These are phyloP conservation scores for Cremastinae sp. DNA, from an alignment of 2,888 invertebrate genomes.

Conservation along the genomic window DNA sequence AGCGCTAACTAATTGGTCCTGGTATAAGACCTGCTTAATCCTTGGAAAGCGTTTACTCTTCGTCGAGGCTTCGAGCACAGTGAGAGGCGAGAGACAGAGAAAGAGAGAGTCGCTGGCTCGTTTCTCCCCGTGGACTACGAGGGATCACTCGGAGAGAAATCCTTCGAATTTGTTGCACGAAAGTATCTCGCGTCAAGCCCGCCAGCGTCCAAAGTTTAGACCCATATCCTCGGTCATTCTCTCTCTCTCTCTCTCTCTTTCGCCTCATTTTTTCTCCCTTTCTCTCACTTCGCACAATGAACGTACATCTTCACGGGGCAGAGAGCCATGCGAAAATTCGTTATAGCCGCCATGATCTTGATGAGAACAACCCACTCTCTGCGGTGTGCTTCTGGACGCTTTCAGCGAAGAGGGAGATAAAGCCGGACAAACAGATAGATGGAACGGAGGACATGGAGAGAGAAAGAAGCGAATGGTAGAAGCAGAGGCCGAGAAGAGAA, in stretches of 20 bases:
- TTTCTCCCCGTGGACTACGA: conserved; percentile 59
- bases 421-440: conserved; percentile 1
- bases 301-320: conserved; percentile 16
- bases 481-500: conserved; percentile 13
- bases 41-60: conserved; percentile 50
- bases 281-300: neutral
- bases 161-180: conserved; percentile 69
- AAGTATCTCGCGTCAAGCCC: conserved; percentile 58
- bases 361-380: conserved; percentile 46
- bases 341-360: conserved; percentile 35
- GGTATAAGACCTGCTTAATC: conserved; percentile 50
- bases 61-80: conserved; percentile 41
- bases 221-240: conserved; percentile 38
- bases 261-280: neutral
- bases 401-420: neutral
- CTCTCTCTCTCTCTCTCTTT: conserved; percentile 14
- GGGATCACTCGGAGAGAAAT: conserved; percentile 62
- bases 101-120: conserved; percentile 54
- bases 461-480: conserved; percentile 20
- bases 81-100: conserved; percentile 2
- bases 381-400: conserved; percentile 42
- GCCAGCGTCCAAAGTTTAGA: conserved; percentile 37
- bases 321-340: conserved; percentile 29
- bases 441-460: neutral
- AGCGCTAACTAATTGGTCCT: conserved; percentile 54